Base-by-base conservation (phyloP, 1,140 invertebrate genomes). In the Drosophila sp. region DNA sequence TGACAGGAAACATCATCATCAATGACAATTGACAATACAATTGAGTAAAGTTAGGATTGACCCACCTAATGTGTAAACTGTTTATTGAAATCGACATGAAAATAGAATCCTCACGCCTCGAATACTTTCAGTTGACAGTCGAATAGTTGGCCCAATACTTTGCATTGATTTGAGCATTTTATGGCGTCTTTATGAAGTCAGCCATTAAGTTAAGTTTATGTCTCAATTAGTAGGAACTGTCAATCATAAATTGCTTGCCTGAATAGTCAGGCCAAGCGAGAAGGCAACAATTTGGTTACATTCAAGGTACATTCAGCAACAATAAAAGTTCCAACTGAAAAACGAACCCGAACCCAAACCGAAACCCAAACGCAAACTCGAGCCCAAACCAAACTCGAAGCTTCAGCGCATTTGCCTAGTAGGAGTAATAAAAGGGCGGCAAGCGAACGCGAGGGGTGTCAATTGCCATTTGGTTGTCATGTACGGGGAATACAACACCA, bases 131-230 rank as follows among this genome's bases (percentile, higher is more conserved):
- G n/a, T 38, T n/a, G n/a, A 13, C 36, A 38, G 51, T 57, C 43
- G 13, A 45, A 48, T 41, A 40, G 54, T 76, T 77, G 45, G 46
- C 72, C 64, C 16, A 73, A 32, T 38, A 54, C 46, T 43, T 58
- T 67, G 73, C 82, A 72, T 76, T 87, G 82, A 87, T 87, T 80
- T 65, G 36, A 67, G 27, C 14, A 40, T n/a, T 76, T 71, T 32
- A 67, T 73, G 53, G 50, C 51, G 32, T 46, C 71, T 80, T 86
- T 65, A 89, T 80, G 76, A 66, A 80, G 54, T 73, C 57, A 70
- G 65, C 51, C 51, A 84, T 80, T 56, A 89, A 89, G 82, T 78
- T 64, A 69, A 45, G 38, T 89, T 89, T 80, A 89, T 89, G 83
- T 80, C 84, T 89, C 80, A 89, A 89, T 89, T 89, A 89, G 76